Evolutionary conservation across 2,113 vertebrate genomes (phyloP).

Genomic region (Chiloscyllium plagiosum): DNA sequence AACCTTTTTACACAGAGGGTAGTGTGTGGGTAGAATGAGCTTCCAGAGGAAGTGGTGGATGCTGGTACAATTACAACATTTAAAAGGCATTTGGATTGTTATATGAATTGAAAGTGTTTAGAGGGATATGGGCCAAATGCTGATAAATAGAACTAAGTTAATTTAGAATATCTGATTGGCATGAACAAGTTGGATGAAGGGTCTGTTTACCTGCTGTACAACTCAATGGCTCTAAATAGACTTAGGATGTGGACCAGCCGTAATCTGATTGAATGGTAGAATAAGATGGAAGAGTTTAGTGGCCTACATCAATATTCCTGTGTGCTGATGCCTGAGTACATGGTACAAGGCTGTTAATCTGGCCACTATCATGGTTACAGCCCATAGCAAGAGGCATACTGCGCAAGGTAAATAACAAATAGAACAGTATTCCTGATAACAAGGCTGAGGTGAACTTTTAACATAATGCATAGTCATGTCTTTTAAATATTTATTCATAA

Average conservation of each 20-base stretch:
- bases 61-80: too few species aligned
- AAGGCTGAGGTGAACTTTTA: not conserved
- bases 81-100: too few species aligned
- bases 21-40: too few species aligned
- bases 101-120: too few species aligned
- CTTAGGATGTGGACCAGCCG: not conserved
- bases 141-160: too few species aligned
- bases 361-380: not conserved
- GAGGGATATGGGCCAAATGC: too few species aligned
- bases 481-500: constrained; percentile 3
- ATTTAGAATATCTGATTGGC: too few species aligned
- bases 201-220: too few species aligned
- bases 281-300: not conserved
- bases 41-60: too few species aligned
- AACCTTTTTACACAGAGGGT: too few species aligned
- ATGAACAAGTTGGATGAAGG: too few species aligned
- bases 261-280: not conserved
- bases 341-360: not conserved
- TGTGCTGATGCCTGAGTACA: not conserved
- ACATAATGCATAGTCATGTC: not conserved
- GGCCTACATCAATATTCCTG: not conserved
- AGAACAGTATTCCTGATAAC: not conserved
- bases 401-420: not conserved
- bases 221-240: not conserved
- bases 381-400: not conserved